Evolutionary conservation across 1,140 invertebrate genomes (phyloP).

Genomic region (Penaeus indicus): DNA sequence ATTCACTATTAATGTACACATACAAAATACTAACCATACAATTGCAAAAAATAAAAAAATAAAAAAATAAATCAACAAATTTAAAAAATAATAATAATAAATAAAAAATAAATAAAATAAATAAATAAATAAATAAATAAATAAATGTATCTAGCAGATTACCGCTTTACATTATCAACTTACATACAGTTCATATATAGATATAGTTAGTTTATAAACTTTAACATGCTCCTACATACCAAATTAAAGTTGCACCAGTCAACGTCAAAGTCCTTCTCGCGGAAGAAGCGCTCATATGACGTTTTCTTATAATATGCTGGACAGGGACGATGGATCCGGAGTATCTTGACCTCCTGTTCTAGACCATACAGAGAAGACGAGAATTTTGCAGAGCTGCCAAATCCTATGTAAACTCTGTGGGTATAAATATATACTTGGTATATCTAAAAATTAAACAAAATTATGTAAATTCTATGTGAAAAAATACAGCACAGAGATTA

Average conservation of each 20-base stretch:
- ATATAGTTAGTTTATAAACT: background rate
- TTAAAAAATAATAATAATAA: too few relatives aligned
- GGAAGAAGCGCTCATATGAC: slow-evolving; percentile 85
- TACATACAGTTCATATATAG: background rate
- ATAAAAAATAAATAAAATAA: too few relatives aligned
- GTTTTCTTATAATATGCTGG: slow-evolving; percentile 86
- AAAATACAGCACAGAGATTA: too few relatives aligned
- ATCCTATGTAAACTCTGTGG: slow-evolving; percentile 82
- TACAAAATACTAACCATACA: too few relatives aligned
- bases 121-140: too few relatives aligned
- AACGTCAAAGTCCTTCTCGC: slow-evolving; percentile 81
- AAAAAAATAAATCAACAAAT: too few relatives aligned
- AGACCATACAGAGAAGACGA: slow-evolving; percentile 81
- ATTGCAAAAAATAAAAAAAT: too few relatives aligned
- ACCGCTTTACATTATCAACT: too few relatives aligned
- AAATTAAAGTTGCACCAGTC: slow-evolving; percentile 92
- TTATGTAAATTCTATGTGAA: background rate
- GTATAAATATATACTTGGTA: slow-evolving; percentile 1
- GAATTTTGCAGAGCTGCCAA: slow-evolving; percentile 83
- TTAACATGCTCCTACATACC: slow-evolving; percentile 71
- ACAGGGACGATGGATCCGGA: slow-evolving; percentile 81
- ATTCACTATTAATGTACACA: too few relatives aligned
- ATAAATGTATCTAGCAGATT: too few relatives aligned
- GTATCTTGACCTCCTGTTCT: slow-evolving; percentile 84
- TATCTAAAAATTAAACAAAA: background rate